Base-by-base conservation (phyloP, 2,113 vertebrate genomes). In the Junco hyemalis region DNA sequence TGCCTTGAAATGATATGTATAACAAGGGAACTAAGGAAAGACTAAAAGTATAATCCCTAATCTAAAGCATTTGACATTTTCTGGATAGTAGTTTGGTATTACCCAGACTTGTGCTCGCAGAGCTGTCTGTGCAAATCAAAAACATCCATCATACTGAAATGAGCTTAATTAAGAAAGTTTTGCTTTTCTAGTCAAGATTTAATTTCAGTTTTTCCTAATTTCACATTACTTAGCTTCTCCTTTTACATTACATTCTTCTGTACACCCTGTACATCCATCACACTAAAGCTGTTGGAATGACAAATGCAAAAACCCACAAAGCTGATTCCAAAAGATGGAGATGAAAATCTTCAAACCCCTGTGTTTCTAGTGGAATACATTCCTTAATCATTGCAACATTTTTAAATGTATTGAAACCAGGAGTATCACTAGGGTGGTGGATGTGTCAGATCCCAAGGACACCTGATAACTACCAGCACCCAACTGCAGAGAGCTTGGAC, bases 61-160 rank as follows among this genome's bases (percentile, higher is more conserved):
- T 93, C 86, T 92, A 97, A 97, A 97, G 92, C 81, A 88, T 88
- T 90, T 97, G 93, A 94, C 84, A 66, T 95, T 95, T 96, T 91
- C 81, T 92, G 94, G 91, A 93, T 88, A 86, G 92, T 91, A 94
- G 93, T 95, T 94, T 96, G 92, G 64, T 94, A 91, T 95, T 95
- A 92, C 78, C 88, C 92, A 95, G 81, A 88, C 63, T 57, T 78
- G 42, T 21, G 44, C 61, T 92, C 26, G 51, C 68, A 91, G 90
- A 93, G 50, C 50, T 95, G 57, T 60, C 72, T 80, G 64, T 81
- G 84, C 42, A 96, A 95, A 96, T 86, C 80, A 80, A 10, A 95
- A 95, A 20, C 83, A 94, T 88, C 80, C 92, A 74, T 82, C 79
- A 90, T 20, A 44, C 53, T 14, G 15, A 86, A 95, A 86, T 4